Evolutionary conservation across 2,888 invertebrate genomes (phyloP), one percentile per base, ranked within the genome.

Genomic region (Eupithecia subfuscata): DNA sequence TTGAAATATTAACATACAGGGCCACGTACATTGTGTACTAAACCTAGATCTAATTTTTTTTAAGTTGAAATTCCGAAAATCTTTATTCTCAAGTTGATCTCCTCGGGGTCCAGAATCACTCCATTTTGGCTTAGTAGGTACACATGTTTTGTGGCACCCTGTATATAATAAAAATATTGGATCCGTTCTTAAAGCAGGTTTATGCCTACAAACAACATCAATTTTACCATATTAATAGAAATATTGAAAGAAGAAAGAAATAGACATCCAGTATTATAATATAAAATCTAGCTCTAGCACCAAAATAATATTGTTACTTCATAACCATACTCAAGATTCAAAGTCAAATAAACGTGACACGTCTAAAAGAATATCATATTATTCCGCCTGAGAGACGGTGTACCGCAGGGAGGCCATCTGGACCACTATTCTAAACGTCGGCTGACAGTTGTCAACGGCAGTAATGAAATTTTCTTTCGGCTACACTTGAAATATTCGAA

Each of bases 401-500:
- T 75, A 73, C 77, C 77, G 34, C 77, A 75, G 75, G 78, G 73
- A 73, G 56, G 64, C 78, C 78, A 78, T 75, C 73, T 78, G 78
- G 75, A 45, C 75, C 75, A 75, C 77, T 77, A 73, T 73, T 75
- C 71, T 71, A 73, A 75, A 73, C 75, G 75, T 70, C 16, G 25
- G 74, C 73, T 73, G 78, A 75, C 75, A 78, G 75, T 75, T 78
- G 75, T 78, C 78, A 78, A 73, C 75, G 71, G 73, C 71, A 71
- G 75, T 75, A 78, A 78, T 78, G 75, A 75, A 73, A 78, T 78
- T 78, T 78, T 75, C 75, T 78, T 75, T 71, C 69, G 73, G 69
- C 64, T 75, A 69, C 67, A 9, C 52, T 56, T 78, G 70, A 74
- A 71, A 71, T 71, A 73, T 75, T 76, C 48, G 22, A 56, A 63